Evolutionary conservation across 2,888 invertebrate genomes (phyloP).

Genomic region (Caenorhabditis japonica): DNA sequence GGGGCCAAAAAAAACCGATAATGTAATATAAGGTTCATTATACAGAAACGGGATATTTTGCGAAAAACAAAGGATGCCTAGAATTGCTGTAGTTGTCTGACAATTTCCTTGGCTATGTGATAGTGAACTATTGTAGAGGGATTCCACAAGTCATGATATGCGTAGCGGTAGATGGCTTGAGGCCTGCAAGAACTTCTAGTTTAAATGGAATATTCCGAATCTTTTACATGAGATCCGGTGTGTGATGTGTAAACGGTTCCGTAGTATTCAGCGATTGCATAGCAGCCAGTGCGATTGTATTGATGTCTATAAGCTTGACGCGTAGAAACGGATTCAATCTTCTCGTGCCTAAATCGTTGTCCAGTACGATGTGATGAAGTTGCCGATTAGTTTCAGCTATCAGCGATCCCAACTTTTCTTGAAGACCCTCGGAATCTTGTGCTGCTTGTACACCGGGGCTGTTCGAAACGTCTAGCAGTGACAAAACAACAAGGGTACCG

Average conservation of each 20-base stretch:
- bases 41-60: constrained; percentile 8
- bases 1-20: no score
- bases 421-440: constrained; percentile 61
- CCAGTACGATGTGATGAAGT: constrained; percentile 62
- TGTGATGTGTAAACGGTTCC: constrained; percentile 70
- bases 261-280: constrained; percentile 67
- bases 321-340: constrained; percentile 54
- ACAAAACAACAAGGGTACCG: constrained; percentile 65
- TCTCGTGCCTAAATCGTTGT: constrained; percentile 60
- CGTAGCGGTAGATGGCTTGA: constrained; percentile 63
- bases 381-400: constrained; percentile 66
- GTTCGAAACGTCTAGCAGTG: constrained; percentile 63
- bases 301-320: constrained; percentile 66
- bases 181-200: constrained; percentile 57
- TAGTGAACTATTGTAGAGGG: constrained; percentile 71
- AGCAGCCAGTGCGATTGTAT: constrained; percentile 63
- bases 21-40: no score
- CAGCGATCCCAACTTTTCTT: constrained; percentile 56
- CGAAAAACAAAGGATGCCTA: constrained; percentile 16
- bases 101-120: constrained; percentile 65
- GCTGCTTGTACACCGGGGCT: constrained; percentile 68
- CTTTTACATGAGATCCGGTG: constrained; percentile 62
- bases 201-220: no score
- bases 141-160: constrained; percentile 71
- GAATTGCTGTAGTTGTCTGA: constrained; percentile 64